Evolutionary conservation across 2,888 invertebrate species (phyloP), one percentile per base, ranked within the genome.

Genomic region (Caenorhabditis afra): DNA sequence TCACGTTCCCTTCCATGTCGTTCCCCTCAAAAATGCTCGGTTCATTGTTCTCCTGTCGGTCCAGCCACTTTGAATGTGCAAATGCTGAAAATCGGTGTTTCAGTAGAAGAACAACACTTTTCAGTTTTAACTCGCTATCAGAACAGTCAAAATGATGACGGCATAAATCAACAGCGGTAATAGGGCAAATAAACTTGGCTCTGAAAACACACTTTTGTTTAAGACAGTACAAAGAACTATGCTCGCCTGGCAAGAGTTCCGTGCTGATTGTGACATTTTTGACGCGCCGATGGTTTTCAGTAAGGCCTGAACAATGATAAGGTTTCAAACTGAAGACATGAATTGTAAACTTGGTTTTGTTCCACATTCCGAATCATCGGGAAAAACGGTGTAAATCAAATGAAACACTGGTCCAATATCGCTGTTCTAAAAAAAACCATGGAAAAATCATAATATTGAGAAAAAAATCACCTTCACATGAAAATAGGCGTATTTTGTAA

Each of bases 1-100:
- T 5, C 4, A 45, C 35, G 1, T 29, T n/a, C 5, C 45, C 35
- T 23, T 64, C 64, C 11, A 52, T 20, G 18, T 66, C 66, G 1
- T 7, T 39, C 29, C 16, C 66, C 14, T 47, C 37, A 1, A 57
- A 18, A 12, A 39, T 39, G n/a, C 22, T 49, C 7, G 57, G 47
- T 20, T 57, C 57, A 22, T 66, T 66, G 16, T 66, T 66, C 22
- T 66, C 66, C 1, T 47, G 37, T 0, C 49, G 29, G 23, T 66
- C 44, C 0, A 66, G 49, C 57, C 57, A 66, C 29, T 35, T 55
- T 11, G 16, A 57, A 35, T 66, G 55, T n/a, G 16, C 41, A n/a
- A 57, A 66, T 1, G 57, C 66, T 66, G 47, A 37, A 66, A 39
- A n/a, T n/a, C n/a, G 22, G 18, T 29, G 29, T 39, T 47, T 18